Conservation (phyloP, 2,888 invertebrate species). For the Drosophila aldrichi region DNA sequence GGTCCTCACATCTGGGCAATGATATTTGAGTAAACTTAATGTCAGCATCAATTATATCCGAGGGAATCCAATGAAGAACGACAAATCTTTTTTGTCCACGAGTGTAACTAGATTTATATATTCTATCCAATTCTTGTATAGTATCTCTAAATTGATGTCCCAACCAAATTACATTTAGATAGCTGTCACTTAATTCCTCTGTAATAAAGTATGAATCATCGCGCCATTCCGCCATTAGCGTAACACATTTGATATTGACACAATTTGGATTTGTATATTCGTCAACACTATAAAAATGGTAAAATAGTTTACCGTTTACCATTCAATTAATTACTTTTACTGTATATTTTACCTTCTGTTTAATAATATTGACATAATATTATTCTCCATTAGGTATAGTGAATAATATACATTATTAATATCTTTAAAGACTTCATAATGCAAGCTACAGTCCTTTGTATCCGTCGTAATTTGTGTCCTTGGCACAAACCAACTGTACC, state of each 20-base stretch:
- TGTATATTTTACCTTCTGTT: constrained; percentile 44
- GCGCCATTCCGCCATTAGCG: constrained; percentile 86
- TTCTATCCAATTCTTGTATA: constrained; percentile 82
- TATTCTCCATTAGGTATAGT: constrained; percentile 68
- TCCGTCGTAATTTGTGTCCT: constrained; percentile 75
- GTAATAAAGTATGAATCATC: constrained; percentile 87
- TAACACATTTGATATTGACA: constrained; percentile 81
- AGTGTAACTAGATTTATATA: constrained; percentile 41
- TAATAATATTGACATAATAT: constrained; percentile 26
- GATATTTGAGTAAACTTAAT: constrained; percentile 86
- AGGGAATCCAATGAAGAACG: constrained; percentile 90
- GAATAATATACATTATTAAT: constrained; percentile 59
- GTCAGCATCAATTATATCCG: constrained; percentile 87
- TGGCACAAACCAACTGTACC: constrained; percentile 89
- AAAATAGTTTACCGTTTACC: background rate
- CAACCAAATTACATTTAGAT: constrained; percentile 90
- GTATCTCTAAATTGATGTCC: constrained; percentile 87
- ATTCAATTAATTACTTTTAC: background rate
- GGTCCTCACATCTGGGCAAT: constrained; percentile 88
- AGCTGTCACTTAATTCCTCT: constrained; percentile 87
- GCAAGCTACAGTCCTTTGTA: constrained; percentile 37
- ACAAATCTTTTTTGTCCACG: constrained; percentile 85
- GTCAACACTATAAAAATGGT: constrained; percentile 26
- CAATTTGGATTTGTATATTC: constrained; percentile 62
- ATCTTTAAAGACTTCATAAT: constrained; percentile 73